Conservation (phyloP, 2,113 vertebrate species). For the Austrofundulus limnaeus region DNA sequence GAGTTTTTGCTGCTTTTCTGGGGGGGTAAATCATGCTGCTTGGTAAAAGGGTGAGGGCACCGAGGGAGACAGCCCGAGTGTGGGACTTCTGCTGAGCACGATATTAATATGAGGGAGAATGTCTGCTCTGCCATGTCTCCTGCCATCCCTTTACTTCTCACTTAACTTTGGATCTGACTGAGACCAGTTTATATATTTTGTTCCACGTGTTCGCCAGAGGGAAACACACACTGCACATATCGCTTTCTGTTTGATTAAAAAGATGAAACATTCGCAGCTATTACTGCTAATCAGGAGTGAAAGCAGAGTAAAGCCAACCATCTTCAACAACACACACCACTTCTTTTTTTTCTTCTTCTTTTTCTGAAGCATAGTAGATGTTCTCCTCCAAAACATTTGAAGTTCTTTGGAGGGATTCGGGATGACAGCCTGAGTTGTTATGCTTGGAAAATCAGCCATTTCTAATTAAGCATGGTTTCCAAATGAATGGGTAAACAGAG, state of each 20-base stretch:
- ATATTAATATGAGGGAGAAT: slow-evolving; percentile 42
- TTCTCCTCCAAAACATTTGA: slow-evolving; percentile 32
- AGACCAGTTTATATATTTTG: neutral
- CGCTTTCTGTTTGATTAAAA: slow-evolving; percentile 32
- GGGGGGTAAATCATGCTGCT: slow-evolving; percentile 56
- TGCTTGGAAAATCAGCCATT: slow-evolving; percentile 56
- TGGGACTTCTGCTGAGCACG: slow-evolving; percentile 43
- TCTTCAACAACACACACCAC: slow-evolving; percentile 1
- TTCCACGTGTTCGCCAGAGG: neutral
- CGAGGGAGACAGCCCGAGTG: slow-evolving; percentile 32
- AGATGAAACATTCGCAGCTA: slow-evolving; percentile 5
- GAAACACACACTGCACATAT: neutral
- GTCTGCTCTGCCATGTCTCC: slow-evolving; percentile 33
- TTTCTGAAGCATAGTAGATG: slow-evolving; percentile 34
- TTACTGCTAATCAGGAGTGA: slow-evolving; percentile 21
- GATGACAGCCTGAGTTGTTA: slow-evolving; percentile 41
- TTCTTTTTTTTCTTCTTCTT: slow-evolving; percentile 9
- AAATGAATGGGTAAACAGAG: slow-evolving; percentile 48
- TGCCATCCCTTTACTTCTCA: slow-evolving; percentile 32
- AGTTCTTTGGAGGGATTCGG: slow-evolving; percentile 38
- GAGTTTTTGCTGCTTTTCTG: slow-evolving; percentile 56
- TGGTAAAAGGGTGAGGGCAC: slow-evolving; percentile 36
- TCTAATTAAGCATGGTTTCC: slow-evolving; percentile 55
- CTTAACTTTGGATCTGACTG: slow-evolving; percentile 22
- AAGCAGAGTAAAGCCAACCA: slow-evolving; percentile 4